Evolutionary conservation across 2,888 invertebrate genomes (phyloP).

Genomic region (Cylloceria caligata): DNA sequence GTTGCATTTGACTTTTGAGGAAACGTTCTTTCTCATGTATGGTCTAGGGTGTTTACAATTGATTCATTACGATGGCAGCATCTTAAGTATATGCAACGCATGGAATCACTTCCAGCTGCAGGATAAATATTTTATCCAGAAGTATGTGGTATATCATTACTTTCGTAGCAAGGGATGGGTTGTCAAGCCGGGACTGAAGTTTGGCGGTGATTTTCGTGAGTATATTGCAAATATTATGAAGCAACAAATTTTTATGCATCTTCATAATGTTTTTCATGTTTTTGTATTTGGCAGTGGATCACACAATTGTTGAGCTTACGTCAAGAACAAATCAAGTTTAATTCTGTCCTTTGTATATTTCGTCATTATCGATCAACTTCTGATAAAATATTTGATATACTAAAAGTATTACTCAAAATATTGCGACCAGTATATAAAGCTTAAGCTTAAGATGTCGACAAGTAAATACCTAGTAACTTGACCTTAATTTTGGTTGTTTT

Average conservation of each 20-base stretch:
- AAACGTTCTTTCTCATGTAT: conserved; percentile 91
- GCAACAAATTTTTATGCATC: background rate
- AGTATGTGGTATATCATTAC: conserved; percentile 93
- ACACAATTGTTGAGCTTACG: too few species aligned
- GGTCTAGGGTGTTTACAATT: conserved; percentile 89
- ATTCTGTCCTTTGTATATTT: too few species aligned
- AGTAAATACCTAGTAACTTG: too few species aligned
- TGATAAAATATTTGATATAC: too few species aligned
- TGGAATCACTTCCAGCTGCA: conserved; percentile 87
- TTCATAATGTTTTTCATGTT: background rate
- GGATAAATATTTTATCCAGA: conserved; percentile 88
- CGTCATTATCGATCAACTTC: too few species aligned
- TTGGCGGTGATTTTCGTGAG: conserved; percentile 95
- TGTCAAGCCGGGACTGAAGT: conserved; percentile 94
- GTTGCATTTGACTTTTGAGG: conserved; percentile 90
- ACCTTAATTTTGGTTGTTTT: too few species aligned
- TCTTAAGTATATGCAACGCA: conserved; percentile 86
- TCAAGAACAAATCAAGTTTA: too few species aligned
- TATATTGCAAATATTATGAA: conserved; percentile 66
- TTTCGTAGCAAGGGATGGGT: conserved; percentile 96
- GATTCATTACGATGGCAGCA: conserved; percentile 85
- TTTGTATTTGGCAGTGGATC: too few species aligned
- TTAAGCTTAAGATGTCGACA: too few species aligned
- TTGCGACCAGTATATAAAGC: too few species aligned
- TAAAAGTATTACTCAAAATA: too few species aligned